Percentiles rank a stretch among this genome's conserved stretches.
Evolutionary conservation across 2,113 vertebrate genomes (phyloP).

Genomic region (Sminthopsis crassicaudata): DNA sequence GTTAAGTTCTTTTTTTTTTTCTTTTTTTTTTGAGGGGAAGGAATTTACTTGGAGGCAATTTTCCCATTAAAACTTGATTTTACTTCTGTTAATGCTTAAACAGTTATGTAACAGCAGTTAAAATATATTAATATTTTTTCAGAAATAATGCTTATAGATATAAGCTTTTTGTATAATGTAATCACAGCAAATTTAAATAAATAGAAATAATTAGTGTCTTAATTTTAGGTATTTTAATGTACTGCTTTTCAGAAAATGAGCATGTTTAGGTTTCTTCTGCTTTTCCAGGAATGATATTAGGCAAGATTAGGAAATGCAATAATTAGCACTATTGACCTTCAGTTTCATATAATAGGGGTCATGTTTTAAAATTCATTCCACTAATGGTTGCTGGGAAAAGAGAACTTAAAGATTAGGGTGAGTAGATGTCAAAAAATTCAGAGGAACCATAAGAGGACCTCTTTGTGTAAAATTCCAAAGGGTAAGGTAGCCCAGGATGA

Average conservation of each 20-base stretch:
- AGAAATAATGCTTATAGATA: background rate
- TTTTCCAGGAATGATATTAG: background rate
- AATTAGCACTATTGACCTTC: background rate
- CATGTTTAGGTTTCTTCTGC: background rate
- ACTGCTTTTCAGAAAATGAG: background rate
- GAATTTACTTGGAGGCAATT: background rate
- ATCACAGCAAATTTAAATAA: background rate
- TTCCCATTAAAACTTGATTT: background rate
- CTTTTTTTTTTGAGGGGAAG: no score
- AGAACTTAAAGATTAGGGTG: background rate
- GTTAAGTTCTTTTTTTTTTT: background rate
- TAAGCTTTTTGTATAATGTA: background rate
- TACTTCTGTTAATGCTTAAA: background rate
- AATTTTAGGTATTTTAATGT: background rate
- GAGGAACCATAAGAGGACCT: background rate
- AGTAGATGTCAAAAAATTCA: background rate
- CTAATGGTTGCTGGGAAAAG: background rate
- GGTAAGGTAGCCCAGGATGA: background rate
- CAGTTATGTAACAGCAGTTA: background rate
- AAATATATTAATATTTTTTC: background rate
- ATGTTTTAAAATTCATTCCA: background rate
- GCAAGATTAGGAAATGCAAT: background rate
- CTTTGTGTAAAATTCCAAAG: background rate
- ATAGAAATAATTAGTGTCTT: background rate
- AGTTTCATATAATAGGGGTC: background rate